These are phyloP conservation scores for Sebastiscus albofasciatus DNA, from an alignment of 2,797 vertebrate genomes.

Conservation along the genomic window DNA sequence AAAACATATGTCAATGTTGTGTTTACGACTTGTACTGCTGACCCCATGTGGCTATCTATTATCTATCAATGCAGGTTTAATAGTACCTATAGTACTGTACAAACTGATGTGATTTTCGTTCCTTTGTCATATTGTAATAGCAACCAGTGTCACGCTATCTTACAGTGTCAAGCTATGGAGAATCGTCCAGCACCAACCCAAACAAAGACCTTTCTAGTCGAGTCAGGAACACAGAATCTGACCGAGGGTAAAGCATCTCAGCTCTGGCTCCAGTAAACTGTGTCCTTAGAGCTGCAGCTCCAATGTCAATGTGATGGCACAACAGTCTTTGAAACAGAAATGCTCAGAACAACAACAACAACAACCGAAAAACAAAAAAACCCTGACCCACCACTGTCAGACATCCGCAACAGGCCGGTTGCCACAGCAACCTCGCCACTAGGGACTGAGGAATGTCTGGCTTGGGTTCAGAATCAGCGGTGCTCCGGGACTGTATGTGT, in stretches of 20 bases:
- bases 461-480: slow-evolving; percentile 59
- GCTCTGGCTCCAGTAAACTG: slow-evolving; percentile 5
- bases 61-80: neutral
- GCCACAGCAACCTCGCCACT: slow-evolving; percentile 48
- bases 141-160: neutral
- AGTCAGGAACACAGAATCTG: slow-evolving; percentile 3
- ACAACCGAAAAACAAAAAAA: slow-evolving; percentile 33
- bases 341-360: slow-evolving; percentile 27
- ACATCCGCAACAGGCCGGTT: slow-evolving; percentile 54
- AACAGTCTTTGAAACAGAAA: slow-evolving; percentile 19
- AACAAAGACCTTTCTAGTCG: slow-evolving; percentile 8
- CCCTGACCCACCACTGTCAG: slow-evolving; percentile 30
- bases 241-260: neutral
- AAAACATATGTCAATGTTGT: neutral
- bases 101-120: neutral
- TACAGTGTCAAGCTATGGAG: neutral
- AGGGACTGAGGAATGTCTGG: slow-evolving; percentile 74
- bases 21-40: neutral
- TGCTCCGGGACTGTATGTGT: slow-evolving; percentile 39
- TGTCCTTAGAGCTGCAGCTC: neutral
- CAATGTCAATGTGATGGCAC: slow-evolving; percentile 17
- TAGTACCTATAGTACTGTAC: neutral
- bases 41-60: neutral
- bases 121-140: neutral
- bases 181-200: slow-evolving; percentile 2